Percentiles rank a stretch among this genome's conserved stretches.
Evolutionary conservation across 2,888 invertebrate genomes (phyloP).

Genomic region (Conchocele bisecta): DNA sequence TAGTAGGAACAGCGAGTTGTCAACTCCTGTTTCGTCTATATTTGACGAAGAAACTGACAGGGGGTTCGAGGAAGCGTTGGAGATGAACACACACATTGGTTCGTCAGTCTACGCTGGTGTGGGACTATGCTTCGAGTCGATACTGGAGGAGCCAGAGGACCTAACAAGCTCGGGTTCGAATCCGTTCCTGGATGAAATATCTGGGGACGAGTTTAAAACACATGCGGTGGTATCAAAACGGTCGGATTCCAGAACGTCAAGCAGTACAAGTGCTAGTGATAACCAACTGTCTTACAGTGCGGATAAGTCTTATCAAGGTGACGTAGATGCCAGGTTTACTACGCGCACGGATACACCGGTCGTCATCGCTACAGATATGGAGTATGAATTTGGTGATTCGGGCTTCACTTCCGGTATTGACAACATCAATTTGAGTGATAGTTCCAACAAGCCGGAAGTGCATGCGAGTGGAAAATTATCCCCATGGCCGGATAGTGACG

Average conservation of each 20-base stretch:
- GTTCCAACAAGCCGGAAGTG: constrained; percentile 43
- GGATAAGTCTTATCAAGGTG: background rate
- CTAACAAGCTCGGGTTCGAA: constrained; percentile 56
- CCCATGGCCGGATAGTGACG: constrained; percentile 57
- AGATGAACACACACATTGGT: constrained; percentile 54
- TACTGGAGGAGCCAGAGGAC: constrained; percentile 70
- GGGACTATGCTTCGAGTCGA: constrained; percentile 69
- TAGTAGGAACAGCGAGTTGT: constrained; percentile 34
- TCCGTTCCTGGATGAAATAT: constrained; percentile 40
- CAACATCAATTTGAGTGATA: constrained; percentile 38
- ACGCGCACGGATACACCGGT: background rate
- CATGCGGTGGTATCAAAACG: constrained; percentile 62
- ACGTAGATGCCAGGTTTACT: background rate
- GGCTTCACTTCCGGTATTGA: constrained; percentile 51
- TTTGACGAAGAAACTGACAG: constrained; percentile 71
- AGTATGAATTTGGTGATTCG: constrained; percentile 45
- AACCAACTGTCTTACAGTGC: constrained; percentile 40
- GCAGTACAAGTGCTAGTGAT: constrained; percentile 52
- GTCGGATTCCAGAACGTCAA: constrained; percentile 51
- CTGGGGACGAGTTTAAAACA: constrained; percentile 61
- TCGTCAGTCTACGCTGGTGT: constrained; percentile 56
- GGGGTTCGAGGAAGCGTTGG: constrained; percentile 72
- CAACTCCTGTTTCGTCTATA: constrained; percentile 55
- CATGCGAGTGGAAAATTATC: constrained; percentile 30
- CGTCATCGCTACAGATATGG: constrained; percentile 26